Evolutionary conservation across 2,797 vertebrate genomes (phyloP).

Genomic region (Nyctalus aviator): DNA sequence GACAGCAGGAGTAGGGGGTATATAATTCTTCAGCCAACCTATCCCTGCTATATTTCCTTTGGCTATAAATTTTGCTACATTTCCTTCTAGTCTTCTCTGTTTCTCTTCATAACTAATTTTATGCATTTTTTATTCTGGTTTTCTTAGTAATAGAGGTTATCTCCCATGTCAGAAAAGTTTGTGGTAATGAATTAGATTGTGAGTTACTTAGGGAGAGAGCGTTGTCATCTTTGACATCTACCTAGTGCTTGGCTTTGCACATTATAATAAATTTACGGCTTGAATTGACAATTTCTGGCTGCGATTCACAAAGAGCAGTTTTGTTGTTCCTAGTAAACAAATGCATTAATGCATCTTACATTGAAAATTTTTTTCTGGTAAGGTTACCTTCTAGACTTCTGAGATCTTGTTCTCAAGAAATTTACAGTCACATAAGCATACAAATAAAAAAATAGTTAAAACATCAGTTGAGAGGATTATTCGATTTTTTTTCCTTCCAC

Average conservation of each 20-base stretch:
- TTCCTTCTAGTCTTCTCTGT: not conserved
- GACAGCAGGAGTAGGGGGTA: not conserved
- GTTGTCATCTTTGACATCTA: not conserved
- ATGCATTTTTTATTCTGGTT: not conserved
- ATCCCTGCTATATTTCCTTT: not conserved
- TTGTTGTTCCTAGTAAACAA: not conserved
- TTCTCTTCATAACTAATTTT: not conserved
- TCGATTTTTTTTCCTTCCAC: not conserved
- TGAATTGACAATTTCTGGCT: not conserved
- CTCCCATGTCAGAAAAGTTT: not conserved
- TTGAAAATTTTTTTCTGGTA: slow-evolving; percentile 30
- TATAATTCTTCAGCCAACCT: not conserved
- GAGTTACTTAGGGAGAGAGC: not conserved
- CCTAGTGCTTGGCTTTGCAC: not conserved
- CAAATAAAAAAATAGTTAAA: slow-evolving; percentile 11
- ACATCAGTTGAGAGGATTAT: slow-evolving; percentile 23
- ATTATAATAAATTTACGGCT: not conserved
- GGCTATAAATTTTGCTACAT: not conserved
- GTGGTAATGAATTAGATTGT: not conserved
- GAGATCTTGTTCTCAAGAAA: slow-evolving; percentile 31
- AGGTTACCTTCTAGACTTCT: not conserved
- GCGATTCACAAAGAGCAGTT: not conserved
- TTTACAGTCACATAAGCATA: not conserved
- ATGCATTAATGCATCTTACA: not conserved
- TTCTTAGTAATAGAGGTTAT: not conserved